These are phyloP conservation scores for Rotaria sp. DNA, from an alignment of 2,888 invertebrate genomes.

Conservation along the genomic window DNA sequence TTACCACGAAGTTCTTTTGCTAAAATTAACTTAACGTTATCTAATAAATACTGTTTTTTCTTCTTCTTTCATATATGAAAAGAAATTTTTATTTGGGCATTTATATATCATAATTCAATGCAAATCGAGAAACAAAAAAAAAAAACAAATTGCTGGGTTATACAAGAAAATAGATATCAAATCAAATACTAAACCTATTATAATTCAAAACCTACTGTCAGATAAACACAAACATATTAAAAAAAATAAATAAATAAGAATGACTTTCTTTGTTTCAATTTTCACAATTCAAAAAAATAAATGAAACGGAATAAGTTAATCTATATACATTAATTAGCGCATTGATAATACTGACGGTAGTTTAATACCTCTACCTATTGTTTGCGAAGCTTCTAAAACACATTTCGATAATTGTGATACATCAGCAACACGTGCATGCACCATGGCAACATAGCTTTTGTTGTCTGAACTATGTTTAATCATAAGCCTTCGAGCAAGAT, in stretches of 20 bases:
- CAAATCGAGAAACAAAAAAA: neutral
- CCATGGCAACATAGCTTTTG: neutral
- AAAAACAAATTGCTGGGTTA: neutral
- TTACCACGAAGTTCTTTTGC: neutral
- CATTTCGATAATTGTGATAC: neutral
- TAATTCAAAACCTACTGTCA: neutral
- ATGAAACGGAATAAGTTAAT: neutral
- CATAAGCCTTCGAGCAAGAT: neutral
- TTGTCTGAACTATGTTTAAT: neutral
- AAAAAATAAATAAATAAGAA: neutral
- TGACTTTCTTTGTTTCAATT: neutral
- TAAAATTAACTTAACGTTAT: conserved; percentile 1
- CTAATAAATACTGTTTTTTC: neutral
- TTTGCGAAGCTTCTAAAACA: neutral
- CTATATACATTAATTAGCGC: neutral
- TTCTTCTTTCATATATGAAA: no score
- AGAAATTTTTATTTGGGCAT: neutral
- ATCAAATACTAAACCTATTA: neutral
- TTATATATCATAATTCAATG: neutral
- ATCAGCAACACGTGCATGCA: neutral
- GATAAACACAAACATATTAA: neutral
- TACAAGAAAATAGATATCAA: neutral
- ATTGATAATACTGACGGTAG: neutral
- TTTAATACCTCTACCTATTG: neutral
- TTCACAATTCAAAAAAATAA: neutral